Evolutionary conservation across 92 coral and sea anemone genomes (phyloP), one percentile per base, ranked within the genome.

Genomic region (Epizoanthus scotinus): DNA sequence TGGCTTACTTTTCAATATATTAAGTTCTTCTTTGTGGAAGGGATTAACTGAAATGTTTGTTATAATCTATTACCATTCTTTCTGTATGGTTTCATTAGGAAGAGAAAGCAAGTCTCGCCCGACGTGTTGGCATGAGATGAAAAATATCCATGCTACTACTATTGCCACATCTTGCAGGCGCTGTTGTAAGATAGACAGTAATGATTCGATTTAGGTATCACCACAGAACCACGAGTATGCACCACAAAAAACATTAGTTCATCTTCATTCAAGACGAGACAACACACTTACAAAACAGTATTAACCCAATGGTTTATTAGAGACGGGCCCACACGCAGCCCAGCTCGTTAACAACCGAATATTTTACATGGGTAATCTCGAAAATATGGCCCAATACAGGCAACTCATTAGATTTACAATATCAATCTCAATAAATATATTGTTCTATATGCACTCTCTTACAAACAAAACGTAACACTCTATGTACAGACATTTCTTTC

Each of bases 351-450:
- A 71, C 40, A 71, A 21, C 38, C 74, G 22, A 24, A 40, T 34
- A 26, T 24, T 71, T 52, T 71, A 52, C 61, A 52, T 14, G 74
- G 58, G 50, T 69, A 14, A 26, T 71, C 27, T 25, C 24, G 3
- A 24, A 52, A 71, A 71, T 24, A 71, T 71, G 54, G 26, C 53
- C 66, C 40, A 6, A 58, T 67, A 20, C 38, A 28, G 28, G 26
- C 13, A 58, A 52, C 47, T 59, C 25, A 59, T 20, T 64, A 64
- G 70, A 64, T 64, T 29, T 17, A 64, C 70, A 64, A 58, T 22
- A 59, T 75, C 79, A 55, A 20, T 21, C 67, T 75, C 27, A 75
- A 75, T 75, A 75, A 49, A 40, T 14, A 73, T 57, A 38, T 19
- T 18, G 24, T 54, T 10, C 24, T 75, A 57, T 75, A 29, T 64